A percentile compares a stretch with the other conserved stretches of the same genome.
phyloP scores from a whole-genome alignment of 2,797 vertebrate genomes.

The Acanthurus leucopareius region DNA sequence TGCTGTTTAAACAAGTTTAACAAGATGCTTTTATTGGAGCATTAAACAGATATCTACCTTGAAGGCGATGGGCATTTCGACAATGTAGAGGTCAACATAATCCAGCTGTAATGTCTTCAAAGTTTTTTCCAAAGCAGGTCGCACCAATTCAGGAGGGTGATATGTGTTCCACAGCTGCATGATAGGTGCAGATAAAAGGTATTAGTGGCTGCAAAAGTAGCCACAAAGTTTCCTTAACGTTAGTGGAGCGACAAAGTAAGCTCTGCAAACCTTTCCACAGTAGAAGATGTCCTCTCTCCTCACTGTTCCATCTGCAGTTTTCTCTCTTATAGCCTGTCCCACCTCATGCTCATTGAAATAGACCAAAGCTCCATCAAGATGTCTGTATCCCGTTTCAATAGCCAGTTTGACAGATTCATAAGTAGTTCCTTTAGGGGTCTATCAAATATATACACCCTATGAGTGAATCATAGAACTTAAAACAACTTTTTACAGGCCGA shows the following conservation, averaged over 20 bases:
- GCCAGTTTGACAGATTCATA: conserved; percentile 88
- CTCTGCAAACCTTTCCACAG: conserved; percentile 91
- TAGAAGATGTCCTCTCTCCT: conserved; percentile 94
- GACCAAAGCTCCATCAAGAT: conserved; percentile 91
- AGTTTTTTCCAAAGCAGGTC: conserved; percentile 89
- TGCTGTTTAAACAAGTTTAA: background rate
- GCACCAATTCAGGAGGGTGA: conserved; percentile 87
- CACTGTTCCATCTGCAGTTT: conserved; percentile 92
- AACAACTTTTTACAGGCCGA: background rate
- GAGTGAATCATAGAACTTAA: background rate
- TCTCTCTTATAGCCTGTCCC: conserved; percentile 92
- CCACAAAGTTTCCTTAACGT: background rate
- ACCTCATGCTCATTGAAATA: conserved; percentile 94
- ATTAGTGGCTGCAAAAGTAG: conserved; percentile 11
- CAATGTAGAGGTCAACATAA: conserved; percentile 94
- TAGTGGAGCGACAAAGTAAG: conserved; percentile 42
- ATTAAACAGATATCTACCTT: conserved; percentile 82
- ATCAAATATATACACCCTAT: background rate
- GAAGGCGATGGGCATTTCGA: conserved; percentile 93
- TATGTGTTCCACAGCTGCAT: conserved; percentile 93
- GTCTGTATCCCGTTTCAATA: conserved; percentile 92
- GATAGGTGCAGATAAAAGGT: background rate
- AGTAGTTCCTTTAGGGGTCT: conserved; percentile 88
- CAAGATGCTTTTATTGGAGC: background rate
- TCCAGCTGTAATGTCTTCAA: conserved; percentile 88